These are phyloP conservation scores for Dinomys branickii DNA, from an alignment of 2,113 vertebrate genomes.

Conservation along the genomic window DNA sequence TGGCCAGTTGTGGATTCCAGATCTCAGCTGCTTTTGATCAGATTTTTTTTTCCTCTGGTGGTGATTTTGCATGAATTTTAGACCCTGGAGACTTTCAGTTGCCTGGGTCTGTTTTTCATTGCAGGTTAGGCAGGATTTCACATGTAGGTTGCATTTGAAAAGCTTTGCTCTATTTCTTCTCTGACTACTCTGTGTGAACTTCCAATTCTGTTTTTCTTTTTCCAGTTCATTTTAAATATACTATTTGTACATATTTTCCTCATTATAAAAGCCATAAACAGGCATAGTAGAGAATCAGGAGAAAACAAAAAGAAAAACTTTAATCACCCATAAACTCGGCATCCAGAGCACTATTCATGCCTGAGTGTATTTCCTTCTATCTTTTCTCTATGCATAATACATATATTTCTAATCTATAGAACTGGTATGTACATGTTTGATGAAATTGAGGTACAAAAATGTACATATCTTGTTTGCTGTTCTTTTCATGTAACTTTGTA, in stretches of 20 bases:
- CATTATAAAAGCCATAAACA: slow-evolving; percentile 33
- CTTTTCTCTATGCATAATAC: background rate
- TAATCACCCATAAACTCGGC: background rate
- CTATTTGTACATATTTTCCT: slow-evolving; percentile 59
- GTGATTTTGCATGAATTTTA: slow-evolving; percentile 75
- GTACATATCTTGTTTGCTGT: background rate
- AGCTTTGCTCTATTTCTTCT: slow-evolving; percentile 38
- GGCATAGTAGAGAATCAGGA: slow-evolving; percentile 46
- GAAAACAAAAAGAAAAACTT: slow-evolving; percentile 28
- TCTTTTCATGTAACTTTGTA: background rate
- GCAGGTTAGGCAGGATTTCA: slow-evolving; percentile 62
- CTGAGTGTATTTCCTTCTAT: slow-evolving; percentile 8
- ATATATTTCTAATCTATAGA: background rate
- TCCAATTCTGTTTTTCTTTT: slow-evolving; percentile 15
- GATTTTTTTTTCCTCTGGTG: slow-evolving; percentile 4
- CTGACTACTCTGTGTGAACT: slow-evolving; percentile 56
- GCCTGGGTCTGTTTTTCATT: slow-evolving; percentile 76
- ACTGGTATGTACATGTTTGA: background rate
- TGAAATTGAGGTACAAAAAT: background rate
- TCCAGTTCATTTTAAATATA: slow-evolving; percentile 36
- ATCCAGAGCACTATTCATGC: background rate
- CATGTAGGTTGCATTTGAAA: slow-evolving; percentile 51
- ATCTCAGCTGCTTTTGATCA: slow-evolving; percentile 80
- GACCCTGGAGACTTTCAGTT: slow-evolving; percentile 61
- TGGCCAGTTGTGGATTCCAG: slow-evolving; percentile 53